Evolutionary conservation across 2,113 vertebrate species (phyloP).

Genomic region (Anthoscopus minutus): DNA sequence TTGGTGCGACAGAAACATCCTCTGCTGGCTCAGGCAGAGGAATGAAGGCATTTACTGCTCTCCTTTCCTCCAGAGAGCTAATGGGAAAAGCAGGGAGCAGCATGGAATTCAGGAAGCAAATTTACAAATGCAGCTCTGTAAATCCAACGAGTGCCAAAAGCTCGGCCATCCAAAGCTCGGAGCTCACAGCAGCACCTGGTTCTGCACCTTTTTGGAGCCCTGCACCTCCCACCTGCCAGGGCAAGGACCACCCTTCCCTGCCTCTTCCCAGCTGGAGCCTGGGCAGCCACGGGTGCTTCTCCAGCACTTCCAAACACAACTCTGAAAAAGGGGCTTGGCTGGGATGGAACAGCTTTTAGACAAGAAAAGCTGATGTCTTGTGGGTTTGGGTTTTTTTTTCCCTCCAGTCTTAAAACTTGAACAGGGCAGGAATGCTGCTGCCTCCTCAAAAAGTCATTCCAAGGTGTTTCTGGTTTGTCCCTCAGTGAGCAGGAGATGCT

Average conservation of each 20-base stretch:
- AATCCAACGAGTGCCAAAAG: not conserved
- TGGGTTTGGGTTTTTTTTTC: not conserved
- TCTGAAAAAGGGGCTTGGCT: not conserved
- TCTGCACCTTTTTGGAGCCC: not conserved
- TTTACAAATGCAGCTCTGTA: fast-evolving
- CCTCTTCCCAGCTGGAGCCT: not conserved
- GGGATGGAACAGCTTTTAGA: not conserved
- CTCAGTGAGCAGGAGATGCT: not conserved
- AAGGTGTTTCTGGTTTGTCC: not conserved
- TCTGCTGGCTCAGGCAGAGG: not conserved
- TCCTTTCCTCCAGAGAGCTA: not conserved
- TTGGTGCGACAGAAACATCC: not conserved
- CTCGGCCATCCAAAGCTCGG: not conserved
- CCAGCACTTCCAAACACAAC: not conserved
- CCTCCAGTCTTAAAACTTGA: not conserved
- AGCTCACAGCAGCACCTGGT: not conserved
- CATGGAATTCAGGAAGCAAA: fast-evolving
- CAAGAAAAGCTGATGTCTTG: not conserved
- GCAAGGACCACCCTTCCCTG: not conserved
- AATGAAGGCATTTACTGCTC: not conserved
- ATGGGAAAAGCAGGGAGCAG: not conserved
- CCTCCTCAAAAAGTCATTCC: not conserved
- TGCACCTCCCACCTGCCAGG: not conserved
- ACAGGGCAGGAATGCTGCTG: not conserved
- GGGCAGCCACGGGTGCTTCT: not conserved